Percentiles rank a stretch among this genome's conserved stretches.
Evolutionary conservation across 2,888 invertebrate genomes (phyloP).

Genomic region (Troglohyphantes excavatus): DNA sequence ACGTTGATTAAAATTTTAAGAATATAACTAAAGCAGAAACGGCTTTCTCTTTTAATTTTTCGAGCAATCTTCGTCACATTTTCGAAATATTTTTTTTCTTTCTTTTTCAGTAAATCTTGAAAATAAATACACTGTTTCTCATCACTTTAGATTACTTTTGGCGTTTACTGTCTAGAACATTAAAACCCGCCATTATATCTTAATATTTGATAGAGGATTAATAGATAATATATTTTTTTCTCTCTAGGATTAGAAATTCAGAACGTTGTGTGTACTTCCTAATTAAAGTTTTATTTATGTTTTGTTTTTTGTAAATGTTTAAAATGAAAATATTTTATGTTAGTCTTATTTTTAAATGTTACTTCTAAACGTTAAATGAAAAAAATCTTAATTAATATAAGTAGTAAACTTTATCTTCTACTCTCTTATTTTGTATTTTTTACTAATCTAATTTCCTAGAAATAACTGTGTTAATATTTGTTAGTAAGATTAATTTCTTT

Average conservation of each 20-base stretch:
- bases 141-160: constrained; percentile 30
- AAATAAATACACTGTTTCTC: constrained; percentile 18
- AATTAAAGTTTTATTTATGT: background rate
- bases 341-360: background rate
- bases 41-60: background rate
- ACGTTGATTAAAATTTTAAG: constrained; percentile 20
- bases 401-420: too few species aligned
- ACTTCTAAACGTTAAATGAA: too few species aligned
- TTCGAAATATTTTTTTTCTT: background rate
- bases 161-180: background rate
- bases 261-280: background rate
- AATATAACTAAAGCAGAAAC: background rate
- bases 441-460: too few species aligned
- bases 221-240: background rate
- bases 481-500: too few species aligned
- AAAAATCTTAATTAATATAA: too few species aligned
- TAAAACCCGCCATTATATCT: background rate
- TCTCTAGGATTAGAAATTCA: background rate
- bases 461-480: too few species aligned
- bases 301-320: background rate
- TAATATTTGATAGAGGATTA: background rate
- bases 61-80: background rate
- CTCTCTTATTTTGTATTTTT: too few species aligned
- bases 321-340: background rate
- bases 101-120: constrained; percentile 11